Conservation (phyloP, 2,113 vertebrate species). For the Epinephelus lanceolatus region DNA sequence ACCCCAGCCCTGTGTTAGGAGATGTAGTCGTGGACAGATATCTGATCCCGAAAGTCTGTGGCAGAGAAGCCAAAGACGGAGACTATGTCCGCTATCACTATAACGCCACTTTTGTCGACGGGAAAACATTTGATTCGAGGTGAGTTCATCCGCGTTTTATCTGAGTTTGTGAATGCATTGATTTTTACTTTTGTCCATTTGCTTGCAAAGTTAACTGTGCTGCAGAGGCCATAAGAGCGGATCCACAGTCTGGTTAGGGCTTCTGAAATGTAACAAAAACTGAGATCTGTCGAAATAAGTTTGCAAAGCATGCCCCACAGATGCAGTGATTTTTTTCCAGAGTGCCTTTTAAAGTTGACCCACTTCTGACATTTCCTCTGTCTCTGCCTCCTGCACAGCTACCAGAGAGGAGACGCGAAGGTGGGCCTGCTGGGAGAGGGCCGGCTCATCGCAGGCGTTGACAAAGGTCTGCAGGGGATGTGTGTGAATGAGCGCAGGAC, state of each 20-base stretch:
- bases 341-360: neutral
- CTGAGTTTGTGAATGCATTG: neutral
- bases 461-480: slow-evolving; percentile 95
- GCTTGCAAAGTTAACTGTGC: neutral
- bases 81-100: slow-evolving; percentile 96
- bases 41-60: slow-evolving; percentile 87
- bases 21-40: slow-evolving; percentile 94
- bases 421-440: slow-evolving; percentile 92
- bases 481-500: slow-evolving; percentile 94
- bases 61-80: slow-evolving; percentile 89
- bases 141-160: slow-evolving; percentile 62
- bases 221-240: neutral
- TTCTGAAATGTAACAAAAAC: neutral
- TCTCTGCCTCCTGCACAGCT: slow-evolving; percentile 79
- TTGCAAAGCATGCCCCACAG: neutral
- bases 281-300: slow-evolving; percentile 4
- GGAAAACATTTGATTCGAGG: slow-evolving; percentile 96
- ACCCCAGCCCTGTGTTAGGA: slow-evolving; percentile 89
- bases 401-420: slow-evolving; percentile 87
- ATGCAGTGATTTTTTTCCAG: neutral
- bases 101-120: slow-evolving; percentile 93
- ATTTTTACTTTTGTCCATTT: neutral
- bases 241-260: neutral
- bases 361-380: neutral
- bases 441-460: slow-evolving; percentile 92